A percentile compares a stretch with the other conserved stretches of the same genome.
These are phyloP conservation scores for Tokudaia tokunoshimensis DNA, from an alignment of 2,797 vertebrate species.

Conservation along the genomic window DNA sequence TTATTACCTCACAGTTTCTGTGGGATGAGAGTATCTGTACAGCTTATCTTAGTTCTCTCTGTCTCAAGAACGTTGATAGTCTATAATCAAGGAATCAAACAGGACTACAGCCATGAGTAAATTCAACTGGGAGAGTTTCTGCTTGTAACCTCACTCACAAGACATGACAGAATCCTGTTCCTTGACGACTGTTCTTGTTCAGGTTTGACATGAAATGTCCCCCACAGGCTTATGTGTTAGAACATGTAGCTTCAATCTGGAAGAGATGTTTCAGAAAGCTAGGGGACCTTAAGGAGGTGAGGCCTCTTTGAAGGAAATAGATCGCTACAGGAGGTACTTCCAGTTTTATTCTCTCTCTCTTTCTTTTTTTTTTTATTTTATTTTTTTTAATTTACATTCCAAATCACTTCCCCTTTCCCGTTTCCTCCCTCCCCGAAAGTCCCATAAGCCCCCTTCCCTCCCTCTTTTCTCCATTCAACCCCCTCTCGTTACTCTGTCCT, in stretches of 20 bases:
- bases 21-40: neutral
- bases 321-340: neutral
- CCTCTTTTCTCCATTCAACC: too few relatives aligned
- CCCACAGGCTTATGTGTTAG: neutral
- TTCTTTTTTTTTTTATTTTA: too few relatives aligned
- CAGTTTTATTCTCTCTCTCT: neutral
- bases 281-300: neutral
- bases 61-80: neutral
- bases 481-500: too few relatives aligned
- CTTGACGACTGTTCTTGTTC: neutral
- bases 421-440: too few relatives aligned
- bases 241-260: neutral
- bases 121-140: neutral
- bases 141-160: neutral
- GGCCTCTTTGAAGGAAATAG: neutral
- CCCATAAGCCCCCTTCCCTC: too few relatives aligned
- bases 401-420: too few relatives aligned
- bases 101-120: neutral
- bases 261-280: neutral
- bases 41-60: neutral
- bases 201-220: neutral
- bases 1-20: slow-evolving; percentile 48
- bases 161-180: slow-evolving; percentile 39
- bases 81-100: neutral
- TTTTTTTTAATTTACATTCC: too few relatives aligned